Evolutionary conservation across 2,797 vertebrate genomes (phyloP).

Genomic region (Pristis pectinata): DNA sequence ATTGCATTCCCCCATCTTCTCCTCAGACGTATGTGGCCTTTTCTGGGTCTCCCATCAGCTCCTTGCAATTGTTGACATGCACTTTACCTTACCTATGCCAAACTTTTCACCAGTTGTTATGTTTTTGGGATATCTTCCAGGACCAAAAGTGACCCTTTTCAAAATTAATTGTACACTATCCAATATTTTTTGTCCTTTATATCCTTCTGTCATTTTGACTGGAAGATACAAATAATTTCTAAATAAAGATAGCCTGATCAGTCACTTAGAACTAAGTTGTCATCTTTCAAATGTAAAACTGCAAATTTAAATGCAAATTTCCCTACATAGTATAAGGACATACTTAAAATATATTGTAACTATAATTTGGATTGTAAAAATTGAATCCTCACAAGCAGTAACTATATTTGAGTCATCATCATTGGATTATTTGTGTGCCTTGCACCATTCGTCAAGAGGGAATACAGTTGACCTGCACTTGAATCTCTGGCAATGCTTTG

Average conservation of each 20-base stretch:
- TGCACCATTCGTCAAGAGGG: not conserved
- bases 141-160: not conserved
- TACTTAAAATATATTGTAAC: not conserved
- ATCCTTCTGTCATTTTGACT: not conserved
- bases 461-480: not conserved
- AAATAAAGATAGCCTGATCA: not conserved
- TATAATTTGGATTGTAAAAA: slow-evolving; percentile 19
- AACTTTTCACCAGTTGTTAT: not conserved
- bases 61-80: not conserved
- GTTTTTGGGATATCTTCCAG: not conserved
- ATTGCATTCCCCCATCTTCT: not conserved
- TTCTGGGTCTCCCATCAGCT: not conserved
- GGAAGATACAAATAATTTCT: not conserved
- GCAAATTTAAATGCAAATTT: slow-evolving; percentile 17
- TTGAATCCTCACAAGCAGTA: not conserved
- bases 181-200: not conserved
- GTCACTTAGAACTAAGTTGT: not conserved
- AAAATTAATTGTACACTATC: not conserved
- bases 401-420: not conserved
- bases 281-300: not conserved
- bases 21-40: not conserved
- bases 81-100: not conserved
- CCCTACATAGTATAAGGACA: not conserved
- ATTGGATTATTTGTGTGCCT: not conserved
- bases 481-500: not conserved